Evolutionary conservation across 2,888 invertebrate species (phyloP).

Genomic region (Hirtodrosophila trivittata): DNA sequence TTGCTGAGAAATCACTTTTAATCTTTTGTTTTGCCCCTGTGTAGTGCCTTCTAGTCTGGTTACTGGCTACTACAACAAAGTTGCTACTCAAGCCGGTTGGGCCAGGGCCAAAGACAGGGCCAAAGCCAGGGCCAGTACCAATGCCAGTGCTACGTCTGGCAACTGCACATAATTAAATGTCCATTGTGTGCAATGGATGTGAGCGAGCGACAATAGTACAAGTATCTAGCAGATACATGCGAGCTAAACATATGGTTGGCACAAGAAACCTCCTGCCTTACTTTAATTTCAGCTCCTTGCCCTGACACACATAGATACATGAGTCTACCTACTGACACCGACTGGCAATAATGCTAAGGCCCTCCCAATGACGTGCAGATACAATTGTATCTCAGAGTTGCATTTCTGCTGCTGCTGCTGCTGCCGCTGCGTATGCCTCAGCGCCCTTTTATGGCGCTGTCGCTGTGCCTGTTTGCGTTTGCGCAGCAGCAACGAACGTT

Average conservation of each 20-base stretch:
- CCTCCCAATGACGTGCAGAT: conserved; percentile 41
- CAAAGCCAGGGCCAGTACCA: conserved; percentile 1
- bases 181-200: conserved; percentile 50
- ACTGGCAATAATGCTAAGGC: conserved; percentile 27
- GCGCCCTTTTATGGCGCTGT: conserved; percentile 58
- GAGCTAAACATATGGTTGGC: conserved; percentile 66
- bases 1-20: conserved; percentile 70
- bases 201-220: conserved; percentile 33
- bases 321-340: conserved; percentile 75
- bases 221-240: conserved; percentile 59
- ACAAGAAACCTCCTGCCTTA: conserved; percentile 84
- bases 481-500: conserved; percentile 67
- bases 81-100: conserved; percentile 33
- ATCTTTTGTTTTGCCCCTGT: conserved; percentile 36
- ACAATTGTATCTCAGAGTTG: conserved; percentile 69
- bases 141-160: conserved; percentile 3
- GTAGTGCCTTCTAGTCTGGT: neutral
- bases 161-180: conserved; percentile 71
- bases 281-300: conserved; percentile 81
- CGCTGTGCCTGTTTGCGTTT: conserved; percentile 47
- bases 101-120: neutral
- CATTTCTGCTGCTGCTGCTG: conserved; percentile 12
- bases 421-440: conserved; percentile 34
- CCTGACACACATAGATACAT: conserved; percentile 74
- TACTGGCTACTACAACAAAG: conserved; percentile 31